phyloP scores from a whole-genome alignment of 2,113 vertebrate genomes.

The Ceyx cyanopectus region DNA sequence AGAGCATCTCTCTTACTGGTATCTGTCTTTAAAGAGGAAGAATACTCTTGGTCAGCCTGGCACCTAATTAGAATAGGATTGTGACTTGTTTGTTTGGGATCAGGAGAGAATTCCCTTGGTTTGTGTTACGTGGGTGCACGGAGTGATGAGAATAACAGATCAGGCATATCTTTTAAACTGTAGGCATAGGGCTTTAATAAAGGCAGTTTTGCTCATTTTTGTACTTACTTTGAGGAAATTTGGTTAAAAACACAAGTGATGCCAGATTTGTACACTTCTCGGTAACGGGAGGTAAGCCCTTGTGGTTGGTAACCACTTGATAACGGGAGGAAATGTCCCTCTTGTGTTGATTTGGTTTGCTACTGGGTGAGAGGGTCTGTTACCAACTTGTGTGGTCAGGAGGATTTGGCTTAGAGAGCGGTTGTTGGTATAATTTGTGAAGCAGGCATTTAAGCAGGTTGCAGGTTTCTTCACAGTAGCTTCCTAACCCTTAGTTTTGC shows the following conservation, averaged over 20 bases:
- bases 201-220: background rate
- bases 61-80: background rate
- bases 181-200: rapidly evolving
- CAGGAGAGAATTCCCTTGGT: background rate
- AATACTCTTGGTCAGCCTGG: background rate
- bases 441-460: background rate
- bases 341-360: background rate
- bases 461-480: background rate
- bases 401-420: background rate
- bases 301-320: too few relatives aligned
- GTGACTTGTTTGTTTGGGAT: background rate
- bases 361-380: background rate
- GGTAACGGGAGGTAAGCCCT: background rate
- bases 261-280: background rate
- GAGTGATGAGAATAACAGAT: too few relatives aligned
- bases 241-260: rapidly evolving
- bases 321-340: background rate
- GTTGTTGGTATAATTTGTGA: background rate
- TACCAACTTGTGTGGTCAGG: rapidly evolving
- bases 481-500: background rate
- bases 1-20: background rate
- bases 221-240: background rate
- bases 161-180: background rate
- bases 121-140: background rate
- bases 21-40: background rate